Evolutionary conservation across 2,797 vertebrate species (phyloP).

Genomic region (Meriones psammophilus): DNA sequence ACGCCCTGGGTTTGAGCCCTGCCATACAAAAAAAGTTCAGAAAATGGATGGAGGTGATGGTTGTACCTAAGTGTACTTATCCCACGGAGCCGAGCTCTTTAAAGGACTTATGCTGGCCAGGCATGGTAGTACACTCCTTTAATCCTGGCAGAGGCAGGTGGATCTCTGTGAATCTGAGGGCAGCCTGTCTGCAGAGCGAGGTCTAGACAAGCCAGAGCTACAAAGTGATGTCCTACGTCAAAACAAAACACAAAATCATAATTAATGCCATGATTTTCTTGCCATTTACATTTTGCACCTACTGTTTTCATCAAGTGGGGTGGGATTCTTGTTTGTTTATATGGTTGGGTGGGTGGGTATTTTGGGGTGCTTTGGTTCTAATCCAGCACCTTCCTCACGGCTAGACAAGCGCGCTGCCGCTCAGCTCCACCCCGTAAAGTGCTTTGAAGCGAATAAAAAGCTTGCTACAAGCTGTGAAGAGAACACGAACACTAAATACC

Average conservation of each 20-base stretch:
- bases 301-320: background rate
- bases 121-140: background rate
- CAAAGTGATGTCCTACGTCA: background rate
- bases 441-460: slow-evolving; percentile 6
- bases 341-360: background rate
- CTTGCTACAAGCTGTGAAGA: background rate
- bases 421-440: background rate
- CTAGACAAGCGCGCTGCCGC: background rate
- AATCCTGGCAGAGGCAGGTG: background rate
- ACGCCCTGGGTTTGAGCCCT: background rate
- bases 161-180: background rate
- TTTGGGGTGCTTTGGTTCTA: background rate
- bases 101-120: background rate
- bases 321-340: background rate
- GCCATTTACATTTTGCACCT: background rate
- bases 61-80: too few species aligned
- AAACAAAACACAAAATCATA: background rate
- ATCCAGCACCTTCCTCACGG: background rate
- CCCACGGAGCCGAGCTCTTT: background rate
- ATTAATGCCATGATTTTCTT: background rate
- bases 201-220: background rate
- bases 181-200: background rate
- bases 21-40: background rate
- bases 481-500: background rate
- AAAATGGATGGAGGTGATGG: background rate